Conservation (phyloP, 2,797 vertebrate species). For the Cryptoblepharus egeriae region DNA sequence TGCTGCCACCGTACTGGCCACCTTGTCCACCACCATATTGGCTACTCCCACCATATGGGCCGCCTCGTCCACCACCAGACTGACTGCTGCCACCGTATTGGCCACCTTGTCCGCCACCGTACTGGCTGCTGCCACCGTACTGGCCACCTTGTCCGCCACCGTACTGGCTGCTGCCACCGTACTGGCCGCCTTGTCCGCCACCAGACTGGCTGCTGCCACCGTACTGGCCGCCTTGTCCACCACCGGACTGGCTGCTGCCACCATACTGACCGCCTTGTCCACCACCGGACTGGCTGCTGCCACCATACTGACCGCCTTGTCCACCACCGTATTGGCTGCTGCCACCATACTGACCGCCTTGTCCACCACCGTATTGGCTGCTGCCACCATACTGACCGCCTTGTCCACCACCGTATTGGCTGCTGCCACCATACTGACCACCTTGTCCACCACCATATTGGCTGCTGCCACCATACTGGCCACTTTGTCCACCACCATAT, state of each 20-base stretch:
- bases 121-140: neutral
- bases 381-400: too few species aligned
- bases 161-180: neutral
- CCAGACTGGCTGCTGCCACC: neutral
- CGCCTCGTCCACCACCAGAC: slow-evolving; percentile 58
- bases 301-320: too few species aligned
- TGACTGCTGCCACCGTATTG: slow-evolving; percentile 35
- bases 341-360: too few species aligned
- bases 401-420: too few species aligned
- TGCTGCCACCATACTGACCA: too few species aligned
- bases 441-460: too few species aligned
- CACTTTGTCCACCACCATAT: too few species aligned
- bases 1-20: neutral
- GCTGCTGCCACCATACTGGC: too few species aligned
- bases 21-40: slow-evolving; percentile 3
- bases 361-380: too few species aligned
- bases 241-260: neutral
- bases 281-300: too few species aligned
- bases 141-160: slow-evolving; percentile 37
- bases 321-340: too few species aligned
- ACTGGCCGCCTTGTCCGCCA: slow-evolving; percentile 38
- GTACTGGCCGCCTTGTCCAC: neutral
- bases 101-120: slow-evolving; percentile 33
- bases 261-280: neutral
- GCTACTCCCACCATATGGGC: slow-evolving; percentile 4